These are phyloP conservation scores for Mormyrus proboscirostris DNA, from an alignment of 2,797 vertebrate genomes.

Conservation along the genomic window DNA sequence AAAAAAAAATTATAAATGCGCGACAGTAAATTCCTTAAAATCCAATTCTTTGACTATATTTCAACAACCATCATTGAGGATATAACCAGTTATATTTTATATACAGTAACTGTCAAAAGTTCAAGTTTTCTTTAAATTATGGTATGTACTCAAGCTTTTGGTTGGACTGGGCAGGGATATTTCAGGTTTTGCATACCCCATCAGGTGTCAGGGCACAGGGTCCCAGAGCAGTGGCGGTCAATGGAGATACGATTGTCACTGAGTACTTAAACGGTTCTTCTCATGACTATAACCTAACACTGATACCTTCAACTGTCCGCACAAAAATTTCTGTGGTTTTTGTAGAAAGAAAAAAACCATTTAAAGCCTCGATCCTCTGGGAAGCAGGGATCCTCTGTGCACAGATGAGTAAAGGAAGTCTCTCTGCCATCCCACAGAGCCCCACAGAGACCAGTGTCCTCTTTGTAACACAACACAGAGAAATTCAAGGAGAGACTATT, in stretches of 20 bases:
- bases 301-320: constrained; percentile 59
- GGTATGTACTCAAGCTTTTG: background rate
- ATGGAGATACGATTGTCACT: background rate
- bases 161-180: background rate
- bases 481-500: constrained; percentile 34
- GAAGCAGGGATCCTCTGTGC: constrained; percentile 39
- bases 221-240: background rate
- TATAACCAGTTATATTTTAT: background rate
- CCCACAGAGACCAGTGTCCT: background rate
- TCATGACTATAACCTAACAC: constrained; percentile 55
- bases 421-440: background rate
- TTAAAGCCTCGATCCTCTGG: constrained; percentile 38
- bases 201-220: background rate
- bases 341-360: constrained; percentile 45
- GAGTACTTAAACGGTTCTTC: constrained; percentile 32
- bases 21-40: background rate
- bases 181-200: background rate
- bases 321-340: constrained; percentile 57
- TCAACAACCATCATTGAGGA: background rate
- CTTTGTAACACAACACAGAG: constrained; percentile 13
- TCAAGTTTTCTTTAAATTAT: background rate
- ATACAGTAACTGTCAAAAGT: background rate
- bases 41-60: background rate
- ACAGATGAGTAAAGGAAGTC: constrained; percentile 10
- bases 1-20: background rate